Conservation (phyloP, 2,113 vertebrate species). For the Dasyprocta punctata region DNA sequence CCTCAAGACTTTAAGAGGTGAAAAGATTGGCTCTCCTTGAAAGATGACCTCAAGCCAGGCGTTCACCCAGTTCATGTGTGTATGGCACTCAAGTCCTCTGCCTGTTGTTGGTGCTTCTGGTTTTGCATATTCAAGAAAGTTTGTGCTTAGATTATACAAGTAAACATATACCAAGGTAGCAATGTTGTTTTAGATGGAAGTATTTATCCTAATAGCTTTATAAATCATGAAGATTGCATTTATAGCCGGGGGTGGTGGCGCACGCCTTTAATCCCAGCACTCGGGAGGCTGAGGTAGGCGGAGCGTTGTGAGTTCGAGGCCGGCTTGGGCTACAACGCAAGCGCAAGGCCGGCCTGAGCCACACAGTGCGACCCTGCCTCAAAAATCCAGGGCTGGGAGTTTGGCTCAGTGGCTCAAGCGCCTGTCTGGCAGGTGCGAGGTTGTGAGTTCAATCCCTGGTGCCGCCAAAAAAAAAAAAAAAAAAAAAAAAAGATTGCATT, state of each 20-base stretch:
- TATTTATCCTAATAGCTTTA: slow-evolving; percentile 60
- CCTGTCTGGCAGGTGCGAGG: too few relatives aligned
- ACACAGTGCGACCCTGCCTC: too few relatives aligned
- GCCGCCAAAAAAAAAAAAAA: too few relatives aligned
- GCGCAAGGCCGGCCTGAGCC: too few relatives aligned
- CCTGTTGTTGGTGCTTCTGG: background rate
- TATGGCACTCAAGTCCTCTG: rapidly evolving
- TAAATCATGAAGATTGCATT: slow-evolving; percentile 60
- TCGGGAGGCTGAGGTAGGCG: too few relatives aligned
- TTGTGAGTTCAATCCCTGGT: too few relatives aligned
- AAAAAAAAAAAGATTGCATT: slow-evolving; percentile 52
- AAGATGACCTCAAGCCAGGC: background rate
- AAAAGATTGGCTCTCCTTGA: background rate
- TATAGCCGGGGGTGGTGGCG: too few relatives aligned
- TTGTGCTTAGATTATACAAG: background rate
- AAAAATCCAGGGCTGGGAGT: too few relatives aligned
- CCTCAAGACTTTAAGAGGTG: background rate
- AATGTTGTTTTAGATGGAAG: slow-evolving; percentile 46
- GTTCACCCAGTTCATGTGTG: background rate
- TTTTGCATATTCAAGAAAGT: background rate
- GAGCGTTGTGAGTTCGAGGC: too few relatives aligned
- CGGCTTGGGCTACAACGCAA: too few relatives aligned
- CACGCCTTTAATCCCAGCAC: too few relatives aligned
- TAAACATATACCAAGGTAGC: background rate
- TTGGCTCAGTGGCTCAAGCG: too few relatives aligned